Conservation (phyloP, 2,113 vertebrate species). For the Dissostichus mawsoni region DNA sequence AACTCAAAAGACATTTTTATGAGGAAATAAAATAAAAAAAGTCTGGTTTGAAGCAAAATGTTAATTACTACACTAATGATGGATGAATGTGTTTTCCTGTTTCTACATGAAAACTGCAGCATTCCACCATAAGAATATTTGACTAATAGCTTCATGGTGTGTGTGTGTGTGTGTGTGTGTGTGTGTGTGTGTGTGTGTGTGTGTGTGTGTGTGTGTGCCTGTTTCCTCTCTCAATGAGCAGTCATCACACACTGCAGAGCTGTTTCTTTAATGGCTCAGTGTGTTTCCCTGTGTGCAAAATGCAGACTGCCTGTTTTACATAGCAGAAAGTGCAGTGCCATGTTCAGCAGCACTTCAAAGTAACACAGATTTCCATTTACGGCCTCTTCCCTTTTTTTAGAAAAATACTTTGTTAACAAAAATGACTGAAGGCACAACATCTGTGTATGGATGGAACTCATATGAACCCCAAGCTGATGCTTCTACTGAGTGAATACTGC, state of each 20-base stretch:
- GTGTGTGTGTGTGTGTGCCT: constrained; percentile 5
- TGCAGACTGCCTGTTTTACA: neutral
- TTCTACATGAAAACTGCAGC: neutral
- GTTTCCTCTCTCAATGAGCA: constrained; percentile 14
- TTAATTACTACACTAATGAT: neutral
- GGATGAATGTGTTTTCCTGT: no score
- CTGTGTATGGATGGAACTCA: neutral
- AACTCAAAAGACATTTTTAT: no score
- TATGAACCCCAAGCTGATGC: neutral
- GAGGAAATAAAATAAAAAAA: no score
- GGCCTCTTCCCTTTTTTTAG: neutral
- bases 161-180: neutral
- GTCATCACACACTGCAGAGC: neutral
- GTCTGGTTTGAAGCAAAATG: neutral
- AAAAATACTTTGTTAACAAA: neutral
- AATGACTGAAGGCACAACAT: neutral
- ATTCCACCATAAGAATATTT: neutral
- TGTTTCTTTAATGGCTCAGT: constrained; percentile 13
- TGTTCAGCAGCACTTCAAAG: neutral
- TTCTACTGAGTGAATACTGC: neutral
- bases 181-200: neutral
- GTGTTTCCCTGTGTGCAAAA: constrained; percentile 7
- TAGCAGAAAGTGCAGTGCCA: neutral
- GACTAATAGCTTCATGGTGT: no score
- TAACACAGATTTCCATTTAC: neutral